phyloP scores from a whole-genome alignment of 2,888 invertebrate genomes.

The Philopedon plagiatum region DNA sequence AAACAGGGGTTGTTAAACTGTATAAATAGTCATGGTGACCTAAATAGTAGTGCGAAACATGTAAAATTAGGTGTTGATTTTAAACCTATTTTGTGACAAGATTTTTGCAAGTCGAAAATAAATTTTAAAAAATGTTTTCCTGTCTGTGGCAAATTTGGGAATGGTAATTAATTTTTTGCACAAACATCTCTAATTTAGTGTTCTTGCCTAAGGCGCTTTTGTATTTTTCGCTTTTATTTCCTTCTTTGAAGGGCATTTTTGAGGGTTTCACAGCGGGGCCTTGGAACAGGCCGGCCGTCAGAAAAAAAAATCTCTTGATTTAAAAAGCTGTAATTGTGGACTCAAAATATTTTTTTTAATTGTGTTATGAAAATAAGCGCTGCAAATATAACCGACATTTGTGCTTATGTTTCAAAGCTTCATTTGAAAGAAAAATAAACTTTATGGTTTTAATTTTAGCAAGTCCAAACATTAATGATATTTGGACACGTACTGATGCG shows the following conservation, averaged over 20 bases:
- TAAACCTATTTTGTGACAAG: not conserved
- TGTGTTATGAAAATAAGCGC: too few relatives aligned
- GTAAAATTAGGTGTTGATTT: conserved; percentile 6
- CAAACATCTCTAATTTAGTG: too few relatives aligned
- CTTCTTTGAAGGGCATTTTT: conserved; percentile 26
- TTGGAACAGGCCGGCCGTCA: not conserved
- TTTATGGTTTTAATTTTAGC: not conserved
- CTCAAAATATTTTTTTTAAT: too few relatives aligned
- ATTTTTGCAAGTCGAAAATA: not conserved
- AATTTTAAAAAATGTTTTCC: conserved; percentile 70
- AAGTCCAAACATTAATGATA: not conserved
- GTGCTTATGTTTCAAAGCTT: not conserved
- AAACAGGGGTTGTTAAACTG: conserved; percentile 1
- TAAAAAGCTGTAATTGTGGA: too few relatives aligned
- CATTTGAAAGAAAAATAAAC: conserved; percentile 10
- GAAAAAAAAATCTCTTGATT: too few relatives aligned
- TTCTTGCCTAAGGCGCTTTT: too few relatives aligned
- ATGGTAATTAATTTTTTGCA: conserved; percentile 60
- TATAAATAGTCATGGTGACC: conserved; percentile 38
- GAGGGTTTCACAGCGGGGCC: not conserved
- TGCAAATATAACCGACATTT: not conserved
- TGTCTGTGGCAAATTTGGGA: conserved; percentile 77
- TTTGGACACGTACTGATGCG: not conserved
- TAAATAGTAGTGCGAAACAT: conserved; percentile 25
- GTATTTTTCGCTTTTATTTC: conserved; percentile 1